phyloP scores from a whole-genome alignment of 2,113 vertebrate species.

The Campylorhamphus procurvoides region DNA sequence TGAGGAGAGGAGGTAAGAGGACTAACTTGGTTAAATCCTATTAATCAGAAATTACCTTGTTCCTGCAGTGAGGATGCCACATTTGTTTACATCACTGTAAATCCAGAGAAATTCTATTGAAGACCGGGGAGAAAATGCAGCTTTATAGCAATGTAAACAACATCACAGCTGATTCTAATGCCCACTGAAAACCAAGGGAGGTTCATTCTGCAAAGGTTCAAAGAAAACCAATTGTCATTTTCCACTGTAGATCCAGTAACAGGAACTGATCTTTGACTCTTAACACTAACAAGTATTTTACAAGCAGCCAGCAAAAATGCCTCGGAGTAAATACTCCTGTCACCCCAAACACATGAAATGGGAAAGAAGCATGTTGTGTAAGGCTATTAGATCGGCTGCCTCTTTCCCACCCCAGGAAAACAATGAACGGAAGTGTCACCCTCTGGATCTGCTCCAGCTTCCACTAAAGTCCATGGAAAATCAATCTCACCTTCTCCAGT shows the following conservation, averaged over 20 bases:
- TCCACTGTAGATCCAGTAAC: neutral
- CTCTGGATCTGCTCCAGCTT: slow-evolving; percentile 21
- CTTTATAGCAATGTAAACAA: neutral
- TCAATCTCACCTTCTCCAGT: neutral
- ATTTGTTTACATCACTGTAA: neutral
- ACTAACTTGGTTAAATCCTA: neutral
- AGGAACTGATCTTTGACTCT: neutral
- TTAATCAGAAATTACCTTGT: neutral
- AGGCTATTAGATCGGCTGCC: neutral
- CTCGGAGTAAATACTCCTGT: neutral
- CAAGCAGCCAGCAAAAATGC: neutral
- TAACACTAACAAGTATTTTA: neutral
- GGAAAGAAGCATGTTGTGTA: neutral
- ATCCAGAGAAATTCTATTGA: neutral
- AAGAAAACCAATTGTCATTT: neutral
- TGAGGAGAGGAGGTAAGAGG: neutral
- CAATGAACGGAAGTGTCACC: slow-evolving; percentile 52
- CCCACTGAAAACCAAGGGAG: neutral
- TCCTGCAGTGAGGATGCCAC: neutral
- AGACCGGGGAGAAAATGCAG: neutral
- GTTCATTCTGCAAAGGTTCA: neutral
- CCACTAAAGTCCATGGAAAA: neutral
- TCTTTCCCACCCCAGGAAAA: slow-evolving; percentile 30
- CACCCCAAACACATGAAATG: slow-evolving; percentile 25
- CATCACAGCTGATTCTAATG: neutral